phyloP scores from a whole-genome alignment of 2,888 invertebrate species.

The Leptopterna dolabrata region DNA sequence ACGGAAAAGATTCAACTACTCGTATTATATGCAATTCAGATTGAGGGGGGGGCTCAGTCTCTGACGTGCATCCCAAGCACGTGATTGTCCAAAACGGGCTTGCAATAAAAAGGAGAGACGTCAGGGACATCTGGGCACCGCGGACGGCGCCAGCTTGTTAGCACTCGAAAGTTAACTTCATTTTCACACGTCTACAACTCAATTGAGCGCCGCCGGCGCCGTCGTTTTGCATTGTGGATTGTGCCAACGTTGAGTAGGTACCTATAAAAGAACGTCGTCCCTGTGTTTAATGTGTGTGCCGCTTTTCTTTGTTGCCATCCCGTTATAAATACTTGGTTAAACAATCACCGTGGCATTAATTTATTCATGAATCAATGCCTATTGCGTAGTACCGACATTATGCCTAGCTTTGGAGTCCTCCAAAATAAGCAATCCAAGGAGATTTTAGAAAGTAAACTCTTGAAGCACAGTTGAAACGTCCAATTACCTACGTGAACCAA shows the following conservation, averaged over 20 bases:
- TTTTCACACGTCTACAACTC: slow-evolving; percentile 38
- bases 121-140: slow-evolving; percentile 26
- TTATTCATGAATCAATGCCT: too few species aligned
- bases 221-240: background rate
- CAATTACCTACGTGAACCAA: too few species aligned
- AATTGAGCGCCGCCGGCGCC: background rate
- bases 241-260: background rate
- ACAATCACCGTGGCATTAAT: too few species aligned
- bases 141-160: slow-evolving; percentile 34
- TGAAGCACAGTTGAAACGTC: too few species aligned
- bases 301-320: too few species aligned
- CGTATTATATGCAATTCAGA: slow-evolving; percentile 26
- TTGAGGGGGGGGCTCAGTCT: background rate
- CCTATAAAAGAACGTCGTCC: background rate
- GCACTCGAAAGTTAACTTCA: slow-evolving; percentile 33
- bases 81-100: slow-evolving; percentile 29
- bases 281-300: background rate
- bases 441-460: too few species aligned
- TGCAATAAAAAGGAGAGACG: slow-evolving; percentile 32
- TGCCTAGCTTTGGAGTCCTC: too few species aligned
- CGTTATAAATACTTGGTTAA: too few species aligned
- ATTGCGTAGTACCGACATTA: too few species aligned
- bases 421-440: too few species aligned
- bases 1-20: background rate
- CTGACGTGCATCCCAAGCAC: slow-evolving; percentile 8